Base-by-base conservation (phyloP, 2,113 vertebrate species). In the Erpornis zantholeuca region DNA sequence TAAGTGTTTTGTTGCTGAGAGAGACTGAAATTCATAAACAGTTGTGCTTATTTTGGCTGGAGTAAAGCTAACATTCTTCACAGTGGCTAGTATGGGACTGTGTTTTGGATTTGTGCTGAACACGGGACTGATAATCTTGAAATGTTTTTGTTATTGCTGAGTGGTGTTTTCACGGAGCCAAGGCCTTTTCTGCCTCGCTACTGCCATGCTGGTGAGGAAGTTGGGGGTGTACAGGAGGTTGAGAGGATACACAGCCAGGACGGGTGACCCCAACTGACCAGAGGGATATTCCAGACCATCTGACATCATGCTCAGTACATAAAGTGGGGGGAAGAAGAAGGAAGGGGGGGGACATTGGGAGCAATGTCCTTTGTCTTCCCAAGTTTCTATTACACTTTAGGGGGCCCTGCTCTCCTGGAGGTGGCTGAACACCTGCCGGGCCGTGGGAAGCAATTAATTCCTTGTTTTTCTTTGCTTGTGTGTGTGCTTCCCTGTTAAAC, bases 201-300 rank as follows among this genome's bases (percentile, higher is more conserved):
- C 29, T 47, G n/a, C n/a, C 28, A 21, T 0, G 0, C 12, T 59
- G 36, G 7, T 1, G 9, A 45, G 69, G 23, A 69, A 3, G 1
- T 0, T 35, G 21, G 40, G 24, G 4, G 1, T 27, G 14, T 11
- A 27, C 0, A 21, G 21, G 25, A 76, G 17, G 3, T 0, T 31
- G 40, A 17, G 40, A 35, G 25, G 40, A 40, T 8, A 69, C 3
- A 53, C 14, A 24, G n/a, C 5, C 0, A 0, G 29, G n/a, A 35
- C 38, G 76, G 38, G 29, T 40, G 29, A 25, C 23, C 52, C 24
- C 13, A 75, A 1, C 7, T 38, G 27, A 60, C 9, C 38, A 47
- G 21, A 25, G 13, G 11, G 1, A 40, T n/a, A 2, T 53, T 60
- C 38, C 38, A 47, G 38, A 25, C 28, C 53, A 38, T 44, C n/a